A percentile compares a stretch with the other conserved stretches of the same genome.
phyloP scores from a whole-genome alignment of 2,113 vertebrate genomes.

The Nothocercus julius region DNA sequence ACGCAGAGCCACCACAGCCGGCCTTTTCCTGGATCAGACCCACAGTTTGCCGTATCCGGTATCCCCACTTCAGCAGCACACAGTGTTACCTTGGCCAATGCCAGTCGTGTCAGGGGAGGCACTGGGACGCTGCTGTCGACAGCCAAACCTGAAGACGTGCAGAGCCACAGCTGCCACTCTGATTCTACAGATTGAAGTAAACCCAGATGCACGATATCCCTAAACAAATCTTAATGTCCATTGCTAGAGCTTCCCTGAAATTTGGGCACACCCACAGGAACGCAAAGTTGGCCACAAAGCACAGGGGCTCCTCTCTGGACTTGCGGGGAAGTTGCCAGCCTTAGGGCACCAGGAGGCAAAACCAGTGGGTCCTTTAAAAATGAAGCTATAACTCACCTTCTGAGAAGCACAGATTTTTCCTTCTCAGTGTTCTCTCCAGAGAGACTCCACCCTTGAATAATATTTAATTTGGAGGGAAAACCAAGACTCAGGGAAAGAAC shows the following conservation, averaged over 20 bases:
- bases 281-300: not conserved
- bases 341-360: not conserved
- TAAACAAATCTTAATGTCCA: not conserved
- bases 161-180: rapidly evolving
- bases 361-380: not conserved
- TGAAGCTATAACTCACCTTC: not conserved
- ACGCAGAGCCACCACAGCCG: not conserved
- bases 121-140: not conserved
- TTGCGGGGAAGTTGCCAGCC: not conserved
- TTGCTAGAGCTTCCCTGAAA: not conserved
- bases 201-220: not conserved
- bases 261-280: rapidly evolving
- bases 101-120: not conserved
- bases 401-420: not conserved
- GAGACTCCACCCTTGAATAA: rapidly evolving
- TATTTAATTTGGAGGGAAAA: not conserved
- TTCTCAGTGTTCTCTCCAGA: not conserved
- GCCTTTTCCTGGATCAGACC: not conserved
- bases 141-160: not conserved
- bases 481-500: not conserved
- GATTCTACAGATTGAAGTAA: not conserved
- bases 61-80: rapidly evolving
- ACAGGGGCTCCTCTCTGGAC: not conserved
- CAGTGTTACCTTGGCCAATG: not conserved
- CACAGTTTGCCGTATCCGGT: not conserved